Evolutionary conservation across 2,797 vertebrate genomes (phyloP), one percentile per base, ranked within the genome.

Genomic region (Molossus alvarezi): DNA sequence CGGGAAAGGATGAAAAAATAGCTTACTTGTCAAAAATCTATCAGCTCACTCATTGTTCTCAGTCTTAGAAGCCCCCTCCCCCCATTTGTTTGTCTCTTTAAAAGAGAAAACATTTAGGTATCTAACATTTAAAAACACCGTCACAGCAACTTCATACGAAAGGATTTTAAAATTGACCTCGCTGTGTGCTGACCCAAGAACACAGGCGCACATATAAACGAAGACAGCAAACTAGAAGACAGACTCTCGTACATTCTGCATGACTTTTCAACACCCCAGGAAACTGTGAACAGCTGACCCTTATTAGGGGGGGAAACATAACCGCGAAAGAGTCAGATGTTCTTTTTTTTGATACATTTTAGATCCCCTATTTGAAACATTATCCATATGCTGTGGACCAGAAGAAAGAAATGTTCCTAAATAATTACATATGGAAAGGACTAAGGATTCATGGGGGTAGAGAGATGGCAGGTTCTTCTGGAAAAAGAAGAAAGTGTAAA

Each of bases 331-430:
- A 53, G 33, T 92, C 69, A 81, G 9, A 7, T 79, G 27, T 18
- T 25, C 25, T 72, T 94, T 86, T 88, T 65, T 88, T 65, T 33
- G 53, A 82, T 55, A 58, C 64, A 64, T 37, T 94, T 37, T 82
- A 75, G 41, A 84, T 27, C 1, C 41, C 88, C 48, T 21, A 6
- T 69, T 83, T 89, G 62, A 97, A 95, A 92, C 71, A 45, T 18
- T 37, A 48, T 77, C 57, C 27, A 84, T 27, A 4, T 29, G 4
- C 25, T 12, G 4, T 45, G 55, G 15, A 3, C 23, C 33, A 69
- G 79, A 82, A 64, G 8, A 85, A 85, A 90, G 15, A 60, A 62
- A n/a, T 9, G 23, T 33, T 73, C 69, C 12, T 9, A 84, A 94
- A 90, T 27, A 92, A 82, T 4, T 5, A 48, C 20, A 27, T 51